Base-by-base conservation (phyloP, 2,797 vertebrate species). In the Sebastiscus tertius region DNA sequence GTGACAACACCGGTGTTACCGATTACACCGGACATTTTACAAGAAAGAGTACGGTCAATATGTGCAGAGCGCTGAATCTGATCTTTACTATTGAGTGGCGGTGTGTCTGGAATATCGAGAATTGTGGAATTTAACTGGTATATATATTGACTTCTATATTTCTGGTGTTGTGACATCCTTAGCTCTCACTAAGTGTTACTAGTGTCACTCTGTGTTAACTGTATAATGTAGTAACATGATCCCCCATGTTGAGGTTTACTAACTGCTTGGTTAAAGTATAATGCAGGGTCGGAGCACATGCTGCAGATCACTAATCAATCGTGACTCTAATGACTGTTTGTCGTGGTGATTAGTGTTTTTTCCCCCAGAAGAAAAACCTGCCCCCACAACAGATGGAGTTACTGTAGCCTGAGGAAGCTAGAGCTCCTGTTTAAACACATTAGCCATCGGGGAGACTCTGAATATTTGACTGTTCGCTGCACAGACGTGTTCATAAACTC, bases 361-460 rank as follows among this genome's bases (percentile, higher is more conserved):
- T 69, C 73, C 52, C 71, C 63, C 20, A 26, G 66, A 79, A 79
- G 60, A 78, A 52, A 60, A 69, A 71, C 33, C 81, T 79, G 72
- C 65, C 71, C 61, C 42, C 61, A 63, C 85, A 85, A 80, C 92
- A 95, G 92, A 93, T 93, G 89, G 87, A 88, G 77, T 66, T 55
- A n/a, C 79, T 77, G 52, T 29, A 79, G 72, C 80, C 65, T 20
- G 52, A 77, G 56, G 66, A 87, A 72, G 65, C 82, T 39, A 56
- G 62, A 69, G 71, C 72, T 75, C 75, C 70, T 94, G 91, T 92
- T 90, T 93, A 94, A 95, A 95, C 93, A 95, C 94, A 95, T 94
- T 92, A 95, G 82, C 75, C 54, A 55, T 49, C 71, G 75, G 85
- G 36, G 2, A 83, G 87, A 90, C 80, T 67, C 86, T 91, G 74